Evolutionary conservation across 2,888 invertebrate species (phyloP).

Genomic region (Drosophila algonquin): DNA sequence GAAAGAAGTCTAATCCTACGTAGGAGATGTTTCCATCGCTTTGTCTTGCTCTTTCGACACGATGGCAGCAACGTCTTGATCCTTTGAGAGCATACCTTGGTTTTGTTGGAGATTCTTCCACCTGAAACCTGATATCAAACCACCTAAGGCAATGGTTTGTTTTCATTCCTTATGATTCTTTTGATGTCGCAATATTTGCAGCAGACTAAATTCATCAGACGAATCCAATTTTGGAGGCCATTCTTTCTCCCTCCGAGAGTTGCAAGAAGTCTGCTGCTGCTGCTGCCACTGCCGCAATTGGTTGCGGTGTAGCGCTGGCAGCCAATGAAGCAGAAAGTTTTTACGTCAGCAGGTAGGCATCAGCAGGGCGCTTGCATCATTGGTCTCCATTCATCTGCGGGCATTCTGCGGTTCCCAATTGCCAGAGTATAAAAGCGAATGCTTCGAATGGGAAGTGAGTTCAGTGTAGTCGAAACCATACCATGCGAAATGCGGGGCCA

Average conservation of each 20-base stretch:
- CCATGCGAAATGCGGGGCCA: slow-evolving; percentile 62
- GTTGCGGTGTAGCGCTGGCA: slow-evolving; percentile 19
- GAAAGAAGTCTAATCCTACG: too few relatives aligned
- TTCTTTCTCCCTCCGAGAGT: slow-evolving; percentile 30
- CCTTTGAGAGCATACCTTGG: too few relatives aligned
- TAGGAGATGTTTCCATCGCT: too few relatives aligned
- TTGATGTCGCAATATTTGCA: not conserved
- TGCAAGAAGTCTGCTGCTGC: slow-evolving; percentile 8
- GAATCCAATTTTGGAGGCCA: slow-evolving; percentile 35
- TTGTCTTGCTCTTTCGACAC: too few relatives aligned
- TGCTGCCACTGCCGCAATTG: not conserved
- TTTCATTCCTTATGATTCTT: not conserved
- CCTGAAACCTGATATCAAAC: too few relatives aligned
- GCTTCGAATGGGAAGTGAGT: slow-evolving; percentile 22
- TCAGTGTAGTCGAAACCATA: slow-evolving; percentile 28
- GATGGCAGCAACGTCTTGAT: too few relatives aligned
- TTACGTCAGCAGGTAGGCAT: slow-evolving; percentile 28
- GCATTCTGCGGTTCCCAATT: slow-evolving; percentile 58
- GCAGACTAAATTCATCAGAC: not conserved
- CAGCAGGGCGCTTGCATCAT: slow-evolving; percentile 59
- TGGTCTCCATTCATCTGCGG: slow-evolving; percentile 11
- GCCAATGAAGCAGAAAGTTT: slow-evolving; percentile 54
- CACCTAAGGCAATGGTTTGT: too few relatives aligned
- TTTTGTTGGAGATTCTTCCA: too few relatives aligned
- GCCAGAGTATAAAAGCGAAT: slow-evolving; percentile 57